phyloP scores from a whole-genome alignment of 2,797 vertebrate genomes.

The Poeciliopsis presidionis region DNA sequence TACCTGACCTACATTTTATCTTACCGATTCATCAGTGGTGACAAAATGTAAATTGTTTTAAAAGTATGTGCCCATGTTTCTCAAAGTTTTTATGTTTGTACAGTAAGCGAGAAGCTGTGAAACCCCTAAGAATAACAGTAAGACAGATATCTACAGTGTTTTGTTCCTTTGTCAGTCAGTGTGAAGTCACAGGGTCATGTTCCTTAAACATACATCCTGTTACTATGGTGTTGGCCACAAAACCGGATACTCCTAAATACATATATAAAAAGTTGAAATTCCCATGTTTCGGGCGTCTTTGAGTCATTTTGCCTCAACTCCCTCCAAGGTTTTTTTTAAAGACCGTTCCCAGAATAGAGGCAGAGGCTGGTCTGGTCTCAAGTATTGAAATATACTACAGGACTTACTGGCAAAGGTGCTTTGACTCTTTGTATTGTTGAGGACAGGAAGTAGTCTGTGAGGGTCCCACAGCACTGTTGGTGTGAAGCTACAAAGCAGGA shows the following conservation, averaged over 20 bases:
- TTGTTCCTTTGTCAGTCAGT: conserved; percentile 25
- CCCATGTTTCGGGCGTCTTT: conserved; percentile 61
- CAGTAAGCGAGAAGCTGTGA: conserved; percentile 2
- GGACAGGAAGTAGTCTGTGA: conserved; percentile 54
- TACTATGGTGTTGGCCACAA: conserved; percentile 46
- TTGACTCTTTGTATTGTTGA: conserved; percentile 50
- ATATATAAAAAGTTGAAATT: conserved; percentile 56
- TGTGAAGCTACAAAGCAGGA: conserved; percentile 24
- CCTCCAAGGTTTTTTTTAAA: background rate
- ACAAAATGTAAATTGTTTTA: background rate
- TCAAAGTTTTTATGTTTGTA: conserved; percentile 24
- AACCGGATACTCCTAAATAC: conserved; percentile 45
- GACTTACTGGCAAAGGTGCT: conserved; percentile 41
- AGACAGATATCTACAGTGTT: background rate
- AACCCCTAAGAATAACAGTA: background rate
- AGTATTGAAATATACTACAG: conserved; percentile 27
- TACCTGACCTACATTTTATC: background rate
- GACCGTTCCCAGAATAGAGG: conserved; percentile 32
- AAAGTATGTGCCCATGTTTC: conserved; percentile 7
- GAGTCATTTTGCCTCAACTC: conserved; percentile 10
- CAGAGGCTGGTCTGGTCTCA: conserved; percentile 21
- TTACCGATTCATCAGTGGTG: conserved; percentile 3
- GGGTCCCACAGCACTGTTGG: conserved; percentile 34
- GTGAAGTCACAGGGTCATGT: conserved; percentile 42
- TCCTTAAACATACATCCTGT: conserved; percentile 53